Percentiles rank a stretch among this genome's conserved stretches.
Conservation (phyloP, 2,113 vertebrate genomes). For the Daphoenositta chrysoptera region DNA sequence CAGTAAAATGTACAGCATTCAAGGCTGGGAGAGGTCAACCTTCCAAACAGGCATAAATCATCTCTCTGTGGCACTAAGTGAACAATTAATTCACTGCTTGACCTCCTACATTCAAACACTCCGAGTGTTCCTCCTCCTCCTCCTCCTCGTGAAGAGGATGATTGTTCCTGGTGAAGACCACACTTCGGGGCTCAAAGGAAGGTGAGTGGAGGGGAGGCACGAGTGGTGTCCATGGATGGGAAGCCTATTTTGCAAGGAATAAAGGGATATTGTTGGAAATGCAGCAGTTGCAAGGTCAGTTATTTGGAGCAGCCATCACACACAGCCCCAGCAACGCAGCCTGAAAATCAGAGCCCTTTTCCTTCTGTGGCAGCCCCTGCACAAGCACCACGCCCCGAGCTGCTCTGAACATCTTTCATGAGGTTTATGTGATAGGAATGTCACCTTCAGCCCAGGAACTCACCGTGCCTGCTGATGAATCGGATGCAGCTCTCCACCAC, state of each 20-base stretch:
- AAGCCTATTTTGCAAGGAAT: background rate
- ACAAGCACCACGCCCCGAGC: fast-evolving
- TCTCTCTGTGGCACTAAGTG: background rate
- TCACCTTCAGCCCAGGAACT: background rate
- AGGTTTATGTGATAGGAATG: fast-evolving
- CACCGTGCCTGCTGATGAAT: constrained; percentile 97
- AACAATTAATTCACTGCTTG: background rate
- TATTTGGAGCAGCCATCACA: fast-evolving
- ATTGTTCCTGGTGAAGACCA: background rate
- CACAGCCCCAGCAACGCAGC: fast-evolving
- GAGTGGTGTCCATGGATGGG: background rate
- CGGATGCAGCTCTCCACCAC: constrained; percentile 97
- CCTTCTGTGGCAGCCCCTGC: background rate
- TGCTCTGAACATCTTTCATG: fast-evolving
- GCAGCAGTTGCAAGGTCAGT: background rate
- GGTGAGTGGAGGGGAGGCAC: background rate
- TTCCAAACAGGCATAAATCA: background rate
- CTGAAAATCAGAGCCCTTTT: fast-evolving
- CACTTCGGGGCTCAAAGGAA: background rate
- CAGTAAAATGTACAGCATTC: background rate
- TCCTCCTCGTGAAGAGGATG: background rate
- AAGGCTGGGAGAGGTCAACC: background rate
- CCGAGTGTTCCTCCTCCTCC: background rate
- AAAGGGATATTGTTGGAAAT: background rate
- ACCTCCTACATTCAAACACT: background rate